Evolutionary conservation across 2,113 vertebrate species (phyloP), one percentile per base, ranked within the genome.

Genomic region (Tupaia tana): DNA sequence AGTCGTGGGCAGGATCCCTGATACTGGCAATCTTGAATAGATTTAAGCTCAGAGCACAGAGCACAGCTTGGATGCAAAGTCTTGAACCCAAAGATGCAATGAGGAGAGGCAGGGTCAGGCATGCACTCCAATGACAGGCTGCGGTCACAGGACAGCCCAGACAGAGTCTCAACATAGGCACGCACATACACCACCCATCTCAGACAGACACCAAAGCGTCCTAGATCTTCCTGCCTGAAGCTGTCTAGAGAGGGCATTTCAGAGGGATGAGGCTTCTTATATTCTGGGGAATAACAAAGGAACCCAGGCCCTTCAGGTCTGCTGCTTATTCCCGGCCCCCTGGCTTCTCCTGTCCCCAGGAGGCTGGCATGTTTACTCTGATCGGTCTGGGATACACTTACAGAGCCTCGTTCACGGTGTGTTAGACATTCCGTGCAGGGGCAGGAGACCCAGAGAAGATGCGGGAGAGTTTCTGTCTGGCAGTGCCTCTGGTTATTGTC

Each of bases 381-480:
- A 96, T 75, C 95, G 95, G 96, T 93, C 52, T 88, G 96, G 89
- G 84, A 75, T 91, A 85, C 94, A 97, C 97, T 96, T 93, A 91
- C 96, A 97, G 94, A 89, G 96, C 93, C 97, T 84, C 64, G 4
- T 66, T 97, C 89, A 78, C 43, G 94, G 94, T 94, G 89, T 14
- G 75, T 97, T 95, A 97, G 97, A 97, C 84, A 93, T 95, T 95
- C 94, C 94, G 70, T 92, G 91, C 94, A 97, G 97, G 96, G 96
- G 93, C 96, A 95, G 97, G 96, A 96, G 96, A 95, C 19, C 95
- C 80, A 95, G 98, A 96, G 83, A 97, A 96, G 97, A 95, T 66
- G 25, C 91, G 87, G 96, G 93, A 97, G 97, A 98, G 92, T 95
- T 97, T 96, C 97, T 98, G 95, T 95, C 97, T 96, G 96, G 89